phyloP scores from a whole-genome alignment of 1,140 invertebrate species.

The Cydia splendana region DNA sequence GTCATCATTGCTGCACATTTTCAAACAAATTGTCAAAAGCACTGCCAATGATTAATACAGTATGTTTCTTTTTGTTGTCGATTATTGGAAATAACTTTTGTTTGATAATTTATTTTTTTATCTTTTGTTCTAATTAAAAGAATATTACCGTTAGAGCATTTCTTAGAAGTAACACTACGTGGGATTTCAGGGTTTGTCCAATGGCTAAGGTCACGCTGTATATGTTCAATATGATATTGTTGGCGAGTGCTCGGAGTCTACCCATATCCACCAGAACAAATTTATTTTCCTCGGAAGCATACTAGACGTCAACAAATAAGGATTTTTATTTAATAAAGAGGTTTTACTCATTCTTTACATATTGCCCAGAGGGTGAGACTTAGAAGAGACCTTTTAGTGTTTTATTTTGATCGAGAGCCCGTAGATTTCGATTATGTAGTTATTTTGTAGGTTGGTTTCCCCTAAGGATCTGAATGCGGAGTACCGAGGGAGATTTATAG shows the following conservation, averaged over 20 bases:
- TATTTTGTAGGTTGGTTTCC: constrained; percentile 30
- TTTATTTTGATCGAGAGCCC: constrained; percentile 36
- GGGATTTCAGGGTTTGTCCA: too few relatives aligned
- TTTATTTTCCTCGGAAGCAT: constrained; percentile 71
- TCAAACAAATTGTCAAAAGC: too few relatives aligned
- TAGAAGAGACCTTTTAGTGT: constrained; percentile 46
- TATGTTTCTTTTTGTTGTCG: too few relatives aligned
- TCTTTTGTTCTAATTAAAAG: too few relatives aligned
- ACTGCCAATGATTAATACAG: too few relatives aligned
- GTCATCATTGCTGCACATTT: too few relatives aligned
- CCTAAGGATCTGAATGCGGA: constrained; percentile 4
- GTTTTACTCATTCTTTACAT: constrained; percentile 60
- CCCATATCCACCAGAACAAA: constrained; percentile 67
- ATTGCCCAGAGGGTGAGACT: constrained; percentile 47
- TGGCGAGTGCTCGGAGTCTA: constrained; percentile 54
- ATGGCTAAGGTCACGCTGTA: too few relatives aligned
- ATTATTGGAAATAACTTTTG: too few relatives aligned
- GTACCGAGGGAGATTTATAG: constrained; percentile 14
- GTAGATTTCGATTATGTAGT: constrained; percentile 36
- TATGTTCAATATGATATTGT: constrained; percentile 65
- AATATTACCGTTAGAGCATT: too few relatives aligned
- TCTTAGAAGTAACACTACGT: too few relatives aligned
- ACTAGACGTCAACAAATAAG: constrained; percentile 77
- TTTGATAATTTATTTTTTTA: too few relatives aligned
- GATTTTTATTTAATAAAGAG: constrained; percentile 71